Percentiles rank a stretch among this genome's conserved stretches.
Evolutionary conservation across 2,888 invertebrate species (phyloP).

Genomic region (Celastrina argiolus): DNA sequence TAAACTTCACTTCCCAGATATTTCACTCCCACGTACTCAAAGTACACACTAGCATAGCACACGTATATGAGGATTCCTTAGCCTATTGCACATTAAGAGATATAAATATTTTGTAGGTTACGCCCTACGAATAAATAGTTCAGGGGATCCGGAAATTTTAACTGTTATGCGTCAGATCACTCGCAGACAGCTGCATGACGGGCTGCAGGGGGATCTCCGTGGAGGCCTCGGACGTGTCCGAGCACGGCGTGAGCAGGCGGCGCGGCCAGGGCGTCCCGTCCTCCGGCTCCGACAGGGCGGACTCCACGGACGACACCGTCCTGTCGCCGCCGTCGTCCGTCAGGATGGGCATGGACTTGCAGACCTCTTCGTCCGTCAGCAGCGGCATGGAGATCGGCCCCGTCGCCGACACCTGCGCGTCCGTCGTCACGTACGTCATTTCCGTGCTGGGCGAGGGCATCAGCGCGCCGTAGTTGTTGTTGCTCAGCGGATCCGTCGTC

Average conservation of each 20-base stretch:
- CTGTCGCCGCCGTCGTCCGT: conserved; percentile 57
- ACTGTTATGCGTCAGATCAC: conserved; percentile 52
- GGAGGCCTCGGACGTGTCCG: conserved; percentile 60
- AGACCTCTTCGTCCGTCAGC: conserved; percentile 69
- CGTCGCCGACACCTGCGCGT: conserved; percentile 47
- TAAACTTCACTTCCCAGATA: neutral
- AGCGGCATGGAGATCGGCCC: conserved; percentile 79
- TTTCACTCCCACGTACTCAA: conserved; percentile 24
- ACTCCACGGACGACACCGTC: conserved; percentile 51
- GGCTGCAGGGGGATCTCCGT: conserved; percentile 67
- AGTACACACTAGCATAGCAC: conserved; percentile 26
- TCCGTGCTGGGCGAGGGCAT: conserved; percentile 58
- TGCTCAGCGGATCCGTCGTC: conserved; percentile 59
- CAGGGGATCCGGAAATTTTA: conserved; percentile 37
- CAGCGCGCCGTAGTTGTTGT: conserved; percentile 47
- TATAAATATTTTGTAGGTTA: conserved; percentile 22
- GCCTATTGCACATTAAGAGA: conserved; percentile 51
- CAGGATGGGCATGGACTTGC: conserved; percentile 65
- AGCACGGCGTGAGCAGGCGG: conserved; percentile 56
- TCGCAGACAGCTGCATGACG: conserved; percentile 55
- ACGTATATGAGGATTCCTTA: conserved; percentile 36
- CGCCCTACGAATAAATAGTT: conserved; percentile 29
- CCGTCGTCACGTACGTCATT: conserved; percentile 50
- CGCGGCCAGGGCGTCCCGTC: conserved; percentile 53
- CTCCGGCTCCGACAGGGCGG: conserved; percentile 48